A percentile compares a stretch with the other conserved stretches of the same genome.
Conservation (phyloP, 1,140 invertebrate genomes). For the Hyposmocoma kahamanoa region DNA sequence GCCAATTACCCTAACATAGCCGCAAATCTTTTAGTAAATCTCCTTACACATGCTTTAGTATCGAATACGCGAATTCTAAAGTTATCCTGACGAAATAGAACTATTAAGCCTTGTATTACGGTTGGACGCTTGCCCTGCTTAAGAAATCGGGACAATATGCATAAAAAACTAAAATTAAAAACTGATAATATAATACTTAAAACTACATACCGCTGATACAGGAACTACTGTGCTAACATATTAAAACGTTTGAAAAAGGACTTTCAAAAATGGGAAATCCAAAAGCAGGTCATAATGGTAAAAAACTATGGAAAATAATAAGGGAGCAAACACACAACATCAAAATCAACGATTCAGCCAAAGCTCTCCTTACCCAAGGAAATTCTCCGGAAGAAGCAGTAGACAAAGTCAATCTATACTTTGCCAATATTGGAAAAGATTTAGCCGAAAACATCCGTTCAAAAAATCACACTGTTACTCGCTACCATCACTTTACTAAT, state of each 20-base stretch:
- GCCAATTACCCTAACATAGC: too few species aligned
- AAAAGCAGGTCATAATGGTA: neutral
- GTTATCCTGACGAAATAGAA: neutral
- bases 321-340: neutral
- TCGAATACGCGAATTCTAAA: too few species aligned
- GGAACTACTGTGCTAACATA: slow-evolving; percentile 1
- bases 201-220: slow-evolving; percentile 1
- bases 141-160: slow-evolving; percentile 1
- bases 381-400: too few species aligned
- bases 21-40: too few species aligned
- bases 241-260: neutral
- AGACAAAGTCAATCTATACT: too few species aligned
- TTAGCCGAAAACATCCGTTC: neutral
- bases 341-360: neutral
- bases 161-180: neutral
- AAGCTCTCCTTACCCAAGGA: neutral
- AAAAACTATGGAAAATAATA: neutral
- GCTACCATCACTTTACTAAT: too few species aligned
- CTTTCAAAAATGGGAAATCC: neutral
- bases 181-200: neutral
- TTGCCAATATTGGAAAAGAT: neutral
- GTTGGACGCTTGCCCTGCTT: neutral
- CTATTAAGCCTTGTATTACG: neutral
- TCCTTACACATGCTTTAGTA: too few species aligned
- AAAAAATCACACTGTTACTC: neutral